Evolutionary conservation across 2,113 vertebrate species (phyloP).

Genomic region (Myiagra hebetior): DNA sequence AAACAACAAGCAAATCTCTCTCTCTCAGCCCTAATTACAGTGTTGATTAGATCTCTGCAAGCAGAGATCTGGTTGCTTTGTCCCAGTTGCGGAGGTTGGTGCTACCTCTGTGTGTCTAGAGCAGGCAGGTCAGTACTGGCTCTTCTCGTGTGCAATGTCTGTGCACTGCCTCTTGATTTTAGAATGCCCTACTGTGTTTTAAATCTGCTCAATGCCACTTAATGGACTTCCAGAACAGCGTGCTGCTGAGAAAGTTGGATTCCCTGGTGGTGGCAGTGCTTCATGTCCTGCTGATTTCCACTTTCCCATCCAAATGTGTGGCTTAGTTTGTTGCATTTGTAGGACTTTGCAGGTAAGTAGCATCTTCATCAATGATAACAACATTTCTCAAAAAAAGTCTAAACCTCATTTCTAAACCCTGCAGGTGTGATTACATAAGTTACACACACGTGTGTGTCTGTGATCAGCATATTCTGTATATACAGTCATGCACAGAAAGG

Average conservation of each 20-base stretch:
- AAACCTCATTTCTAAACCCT: too few relatives aligned
- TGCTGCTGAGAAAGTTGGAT: neutral
- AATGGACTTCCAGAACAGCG: neutral
- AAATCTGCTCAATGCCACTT: neutral
- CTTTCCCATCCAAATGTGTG: neutral
- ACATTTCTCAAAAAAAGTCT: neutral
- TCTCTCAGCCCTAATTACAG: neutral
- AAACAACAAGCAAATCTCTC: neutral
- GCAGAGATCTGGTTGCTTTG: neutral
- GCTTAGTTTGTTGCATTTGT: neutral
- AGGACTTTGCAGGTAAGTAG: neutral
- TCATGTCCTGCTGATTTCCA: neutral
- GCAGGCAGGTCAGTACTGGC: neutral
- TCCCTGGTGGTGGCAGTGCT: neutral
- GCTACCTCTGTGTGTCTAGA: neutral
- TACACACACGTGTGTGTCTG: accelerated
- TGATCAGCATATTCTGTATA: neutral
- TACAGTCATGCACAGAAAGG: neutral
- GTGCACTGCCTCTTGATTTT: neutral
- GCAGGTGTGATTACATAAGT: neutral
- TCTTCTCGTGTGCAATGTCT: neutral
- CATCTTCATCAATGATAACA: neutral
- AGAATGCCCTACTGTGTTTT: neutral
- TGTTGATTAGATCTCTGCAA: neutral
- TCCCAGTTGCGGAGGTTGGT: neutral